Evolutionary conservation across 23 tunicate species (phyloP), one percentile per base, ranked within the genome.

Genomic region (Styela plicata): DNA sequence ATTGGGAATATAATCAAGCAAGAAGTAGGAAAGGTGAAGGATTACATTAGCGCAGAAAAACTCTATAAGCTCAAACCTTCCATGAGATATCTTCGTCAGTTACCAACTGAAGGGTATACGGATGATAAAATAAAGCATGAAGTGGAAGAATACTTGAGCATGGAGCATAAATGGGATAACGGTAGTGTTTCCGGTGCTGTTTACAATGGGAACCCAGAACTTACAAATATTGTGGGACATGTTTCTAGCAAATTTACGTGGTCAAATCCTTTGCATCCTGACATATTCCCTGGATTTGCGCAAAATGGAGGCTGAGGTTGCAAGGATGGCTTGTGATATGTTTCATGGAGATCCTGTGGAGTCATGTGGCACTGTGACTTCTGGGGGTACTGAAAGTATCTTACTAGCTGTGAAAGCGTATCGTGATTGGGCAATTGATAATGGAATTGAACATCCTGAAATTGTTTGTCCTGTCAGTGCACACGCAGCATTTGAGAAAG

Each of bases 401-500:
- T 20, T 90, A 34, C 79, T 95, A 26, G 99, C 99, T 25, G 80
- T 89, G 57, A 90, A 89, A 63, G 79, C 92, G 17, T 90, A 90
- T 76, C 64, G 99, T 61, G 89, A 95, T 36, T 86, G 89, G 89
- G 99, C 99, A n/a, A 80, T 82, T 74, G 91, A 74, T 24, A 90
- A 90, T 79, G 99, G 99, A 5, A 86, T 95, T 23, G 75, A 80
- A 28, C 84, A 90, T 71, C 99, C 99, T 20, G 99, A 95, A 83
- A 84, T 95, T 66, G 63, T 95, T 73, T 86, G 90, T 70, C 99
- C 99, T 2, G 63, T 86, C 20, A 95, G 96, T 76, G 96, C 87
- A 31, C 99, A 95, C 80, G 96, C 99, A 67, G 99, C 99, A 1
- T 95, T 95, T 87, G 99, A 95, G 63, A 95, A 95, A 77, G 99